Base-by-base conservation (phyloP, 2,888 invertebrate genomes). In the Calliphora vomitoria region DNA sequence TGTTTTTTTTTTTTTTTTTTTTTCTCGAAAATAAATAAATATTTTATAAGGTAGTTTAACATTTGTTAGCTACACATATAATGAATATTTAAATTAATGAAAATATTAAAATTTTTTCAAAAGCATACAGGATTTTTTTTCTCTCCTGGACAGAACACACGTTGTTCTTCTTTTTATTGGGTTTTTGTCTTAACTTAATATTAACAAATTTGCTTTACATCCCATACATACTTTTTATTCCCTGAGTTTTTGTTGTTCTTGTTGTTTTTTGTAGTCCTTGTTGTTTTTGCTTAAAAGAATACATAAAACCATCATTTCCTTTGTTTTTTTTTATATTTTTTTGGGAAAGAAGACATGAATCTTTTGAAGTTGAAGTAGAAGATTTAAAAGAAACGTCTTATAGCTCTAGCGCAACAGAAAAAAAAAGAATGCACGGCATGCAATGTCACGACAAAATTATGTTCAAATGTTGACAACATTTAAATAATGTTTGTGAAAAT, bases 401-500 rank as follows among this genome's bases (percentile, higher is more conserved):
- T 6, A 71, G 68, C 78, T 15, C 38, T 35, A 44, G 50, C 44
- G 31, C 35, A 75, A 38, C 41, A 72, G 31, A 18, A 25, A 72
- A 74, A 85, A 85, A 82, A 78, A 82, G 72, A 87, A 82, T 88
- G 90, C 91, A 90, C 90, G 90, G 90, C 91, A 91, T 90, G 90
- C 90, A 89, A 89, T 91, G 91, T 91, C 91, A 91, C 91, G 91
- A 91, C 91, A 91, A 91, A 90, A 90, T 90, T 90, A 90, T 90
- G 90, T 90, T 88, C 85, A 89, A 90, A 89, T 89, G 90, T 89
- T 90, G 90, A 88, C 90, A 89, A 90, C 90, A 90, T 90, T 90
- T 90, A 90, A 90, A 90, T 90, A 90, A 88, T 89, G 89, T 88
- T 89, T 85, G 75, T 85, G 89, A 89, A 87, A 87, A 69, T 62